phyloP scores from a whole-genome alignment of 2,888 invertebrate species.

The Eupsilia transversa region DNA sequence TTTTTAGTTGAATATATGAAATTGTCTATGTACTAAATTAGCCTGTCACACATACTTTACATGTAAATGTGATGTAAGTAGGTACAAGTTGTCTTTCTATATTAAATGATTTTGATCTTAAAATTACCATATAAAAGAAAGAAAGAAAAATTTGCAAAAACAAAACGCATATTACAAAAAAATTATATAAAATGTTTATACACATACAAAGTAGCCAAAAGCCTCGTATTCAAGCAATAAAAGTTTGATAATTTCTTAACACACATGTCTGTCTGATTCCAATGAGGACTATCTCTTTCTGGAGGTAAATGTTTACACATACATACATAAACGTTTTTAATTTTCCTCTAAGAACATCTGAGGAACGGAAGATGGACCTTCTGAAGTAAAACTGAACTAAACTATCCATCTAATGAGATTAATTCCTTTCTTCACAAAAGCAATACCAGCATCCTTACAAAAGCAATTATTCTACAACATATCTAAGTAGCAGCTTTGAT shows the following conservation, averaged over 20 bases:
- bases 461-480: slow-evolving; percentile 53
- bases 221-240: too few relatives aligned
- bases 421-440: slow-evolving; percentile 13
- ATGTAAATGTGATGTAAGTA: not conserved
- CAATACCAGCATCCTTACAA: slow-evolving; percentile 17
- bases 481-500: slow-evolving; percentile 57
- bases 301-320: not conserved
- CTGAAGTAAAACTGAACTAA: slow-evolving; percentile 4
- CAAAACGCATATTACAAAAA: too few relatives aligned
- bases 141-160: too few relatives aligned
- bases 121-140: too few relatives aligned
- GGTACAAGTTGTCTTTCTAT: not conserved
- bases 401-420: slow-evolving; percentile 5
- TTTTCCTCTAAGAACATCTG: not conserved
- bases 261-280: not conserved
- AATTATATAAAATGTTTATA: too few relatives aligned
- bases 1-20: not conserved
- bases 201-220: too few relatives aligned
- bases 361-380: not conserved
- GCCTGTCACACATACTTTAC: not conserved
- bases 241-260: too few relatives aligned
- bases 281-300: not conserved
- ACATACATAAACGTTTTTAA: not conserved
- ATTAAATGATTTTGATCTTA: not conserved
- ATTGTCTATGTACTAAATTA: not conserved